Evolutionary conservation across 2,888 invertebrate genomes (phyloP), one percentile per base, ranked within the genome.

Genomic region (Marronus borbonicus): DNA sequence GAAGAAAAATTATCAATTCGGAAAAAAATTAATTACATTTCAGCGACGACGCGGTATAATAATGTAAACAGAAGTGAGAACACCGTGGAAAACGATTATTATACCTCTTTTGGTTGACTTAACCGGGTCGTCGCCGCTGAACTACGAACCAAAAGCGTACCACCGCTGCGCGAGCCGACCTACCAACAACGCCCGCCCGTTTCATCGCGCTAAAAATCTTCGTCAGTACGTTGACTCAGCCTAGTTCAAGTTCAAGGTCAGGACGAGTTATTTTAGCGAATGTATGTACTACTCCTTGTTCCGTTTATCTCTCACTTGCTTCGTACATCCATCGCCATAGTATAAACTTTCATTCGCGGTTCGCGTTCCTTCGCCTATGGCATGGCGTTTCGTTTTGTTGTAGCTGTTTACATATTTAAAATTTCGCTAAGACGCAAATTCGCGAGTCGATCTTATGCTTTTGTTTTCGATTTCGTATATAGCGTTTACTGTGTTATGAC

Each of bases 171-270:
- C 39, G 20, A 66, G 68, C 24, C 50, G 50, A 68, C 50, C 28
- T 28, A 50, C 7, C 68, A 50, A 50, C 50, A 39, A 24, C 50
- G 68, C 50, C 50, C 68, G 50, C 68, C 50, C 68, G 68, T 50
- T 50, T 52, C 68, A 14, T 12, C 60, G 60, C 60, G 62, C 72
- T 74, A 74, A 74, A 74, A 74, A 70, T 58, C 39, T 60, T 68
- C 52, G 28, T 58, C 55, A 76, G 83, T 83, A 80, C 83, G 81
- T 81, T 82, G 83, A 83, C 83, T 82, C 80, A 79, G 66, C 60
- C 77, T 79, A 77, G 75, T 83, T 83, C 84, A 84, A 84, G 84
- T 84, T 84, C 84, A 84, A 84, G 84, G 84, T 83, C 82, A 83
- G 81, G 80, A 80, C 80, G 81, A 80, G 82, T 81, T 83, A 83